Evolutionary conservation across 2,797 vertebrate genomes (phyloP).

Genomic region (Syndactyla subalaris): DNA sequence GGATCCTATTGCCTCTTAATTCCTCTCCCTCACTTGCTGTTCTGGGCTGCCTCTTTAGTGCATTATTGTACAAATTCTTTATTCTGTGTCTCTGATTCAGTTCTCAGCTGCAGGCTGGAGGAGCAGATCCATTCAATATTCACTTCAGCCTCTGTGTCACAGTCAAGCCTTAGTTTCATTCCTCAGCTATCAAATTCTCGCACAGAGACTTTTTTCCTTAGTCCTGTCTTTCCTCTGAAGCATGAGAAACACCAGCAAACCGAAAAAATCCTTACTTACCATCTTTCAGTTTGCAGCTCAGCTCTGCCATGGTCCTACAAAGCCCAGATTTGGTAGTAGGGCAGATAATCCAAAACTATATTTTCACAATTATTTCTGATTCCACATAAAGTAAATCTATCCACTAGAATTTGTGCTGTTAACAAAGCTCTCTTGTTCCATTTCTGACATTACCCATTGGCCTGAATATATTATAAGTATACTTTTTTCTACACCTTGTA

Average conservation of each 20-base stretch:
- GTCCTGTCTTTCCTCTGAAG: not conserved
- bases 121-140: not conserved
- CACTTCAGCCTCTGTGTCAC: not conserved
- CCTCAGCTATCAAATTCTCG: not conserved
- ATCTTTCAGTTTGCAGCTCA: not conserved
- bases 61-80: not conserved
- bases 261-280: not conserved
- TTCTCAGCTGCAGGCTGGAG: not conserved
- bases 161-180: not conserved
- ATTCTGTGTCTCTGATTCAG: not conserved
- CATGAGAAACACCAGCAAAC: not conserved
- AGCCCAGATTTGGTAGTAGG: not conserved
- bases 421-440: not conserved
- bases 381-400: not conserved
- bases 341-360: not conserved
- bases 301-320: not conserved
- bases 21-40: not conserved
- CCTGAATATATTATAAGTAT: not conserved
- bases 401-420: not conserved
- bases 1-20: not conserved
- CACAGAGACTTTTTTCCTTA: not conserved
- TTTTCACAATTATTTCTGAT: not conserved
- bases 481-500: fast-evolving
- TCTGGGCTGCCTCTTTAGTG: not conserved
- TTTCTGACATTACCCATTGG: not conserved